Percentiles rank a stretch among this genome's conserved stretches.
Conservation (phyloP, 1,140 invertebrate species). For the Pogonus chalceus region DNA sequence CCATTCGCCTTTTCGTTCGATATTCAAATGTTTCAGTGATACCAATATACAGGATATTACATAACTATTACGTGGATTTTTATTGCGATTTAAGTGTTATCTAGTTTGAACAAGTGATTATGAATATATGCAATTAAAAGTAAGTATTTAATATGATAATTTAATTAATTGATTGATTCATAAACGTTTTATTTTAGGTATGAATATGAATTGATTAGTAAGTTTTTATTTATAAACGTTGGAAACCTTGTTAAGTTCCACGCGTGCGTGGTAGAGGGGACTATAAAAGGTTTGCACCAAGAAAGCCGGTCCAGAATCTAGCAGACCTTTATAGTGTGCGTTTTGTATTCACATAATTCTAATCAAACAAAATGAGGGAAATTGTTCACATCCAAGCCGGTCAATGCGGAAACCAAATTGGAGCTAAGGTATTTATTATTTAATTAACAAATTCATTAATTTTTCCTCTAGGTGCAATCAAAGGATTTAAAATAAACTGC, state of each 20-base stretch:
- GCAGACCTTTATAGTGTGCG: neutral
- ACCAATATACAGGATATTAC: too few species aligned
- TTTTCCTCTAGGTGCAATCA: neutral
- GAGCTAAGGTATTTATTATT: slow-evolving; percentile 50
- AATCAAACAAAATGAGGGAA: slow-evolving; percentile 50
- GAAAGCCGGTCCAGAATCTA: neutral
- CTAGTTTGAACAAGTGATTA: too few species aligned
- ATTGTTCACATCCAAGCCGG: slow-evolving; percentile 68
- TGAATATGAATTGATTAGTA: too few species aligned
- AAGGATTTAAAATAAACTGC: neutral
- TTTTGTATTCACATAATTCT: neutral
- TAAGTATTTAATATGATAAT: too few species aligned
- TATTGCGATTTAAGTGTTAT: too few species aligned
- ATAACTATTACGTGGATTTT: too few species aligned
- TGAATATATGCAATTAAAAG: too few species aligned
- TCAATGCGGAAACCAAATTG: slow-evolving; percentile 68
- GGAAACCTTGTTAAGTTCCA: too few species aligned
- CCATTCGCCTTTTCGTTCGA: neutral
- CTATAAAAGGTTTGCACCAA: neutral
- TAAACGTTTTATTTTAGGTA: too few species aligned
- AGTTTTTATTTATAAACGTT: too few species aligned
- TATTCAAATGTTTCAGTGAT: slow-evolving; percentile 1
- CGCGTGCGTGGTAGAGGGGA: slow-evolving; percentile 1
- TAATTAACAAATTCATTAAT: neutral
- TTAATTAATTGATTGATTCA: too few species aligned